These are phyloP conservation scores for Bellardia pandia DNA, from an alignment of 2,888 invertebrate genomes.

Conservation along the genomic window DNA sequence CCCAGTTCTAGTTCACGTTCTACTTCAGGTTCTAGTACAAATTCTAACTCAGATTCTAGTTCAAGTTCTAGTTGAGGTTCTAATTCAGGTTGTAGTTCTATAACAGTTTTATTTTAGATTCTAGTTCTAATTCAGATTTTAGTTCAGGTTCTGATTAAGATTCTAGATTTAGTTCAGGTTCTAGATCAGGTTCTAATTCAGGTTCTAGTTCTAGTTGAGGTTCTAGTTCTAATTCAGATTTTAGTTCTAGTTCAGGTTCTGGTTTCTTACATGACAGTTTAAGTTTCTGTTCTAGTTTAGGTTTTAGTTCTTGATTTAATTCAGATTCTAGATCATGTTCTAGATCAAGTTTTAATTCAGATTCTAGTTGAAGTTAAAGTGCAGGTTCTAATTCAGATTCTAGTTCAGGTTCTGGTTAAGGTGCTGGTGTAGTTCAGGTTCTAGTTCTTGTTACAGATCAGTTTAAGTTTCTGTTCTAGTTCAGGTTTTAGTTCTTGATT, in stretches of 20 bases:
- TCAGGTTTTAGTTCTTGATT: not conserved
- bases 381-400: not conserved
- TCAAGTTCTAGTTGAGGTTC: not conserved
- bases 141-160: not conserved
- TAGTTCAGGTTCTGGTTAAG: not conserved
- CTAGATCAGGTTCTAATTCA: not conserved
- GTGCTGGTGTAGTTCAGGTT: not conserved
- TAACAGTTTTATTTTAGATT: not conserved
- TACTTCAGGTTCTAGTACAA: not conserved
- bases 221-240: not conserved
- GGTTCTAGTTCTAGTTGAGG: not conserved
- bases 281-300: not conserved
- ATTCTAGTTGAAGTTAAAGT: not conserved
- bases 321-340: not conserved
- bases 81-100: not conserved
- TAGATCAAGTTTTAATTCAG: not conserved
- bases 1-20: not conserved
- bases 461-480: not conserved
- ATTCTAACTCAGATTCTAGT: not conserved
- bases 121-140: not conserved
- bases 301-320: not conserved
- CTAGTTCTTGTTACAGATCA: not conserved
- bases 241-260: not conserved
- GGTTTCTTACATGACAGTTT: too few species aligned
- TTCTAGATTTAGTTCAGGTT: too few species aligned